Base-by-base conservation (phyloP, 2,888 invertebrate species). In the Eristalinus aeneus region DNA sequence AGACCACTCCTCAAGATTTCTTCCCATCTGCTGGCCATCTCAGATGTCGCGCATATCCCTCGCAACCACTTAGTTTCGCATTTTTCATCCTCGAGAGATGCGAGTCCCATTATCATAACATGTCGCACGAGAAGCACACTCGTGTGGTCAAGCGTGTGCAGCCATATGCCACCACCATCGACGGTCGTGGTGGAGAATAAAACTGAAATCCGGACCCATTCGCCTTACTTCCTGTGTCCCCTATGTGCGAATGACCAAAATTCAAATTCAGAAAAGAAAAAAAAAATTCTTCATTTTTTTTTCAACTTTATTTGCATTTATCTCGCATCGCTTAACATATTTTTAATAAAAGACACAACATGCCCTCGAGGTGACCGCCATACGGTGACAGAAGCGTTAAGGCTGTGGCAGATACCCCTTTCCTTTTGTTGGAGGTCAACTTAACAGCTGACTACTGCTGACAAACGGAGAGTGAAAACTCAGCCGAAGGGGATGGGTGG, bases 321-420 rank as follows among this genome's bases (percentile, higher is more conserved):
- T 60, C n/a, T 23, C 60, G 60, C 60, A 60, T 60, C 60, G 60
- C 60, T 60, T 60, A 60, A 60, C 60, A 27, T 60, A 60, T 60
- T 60, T 60, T 60, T 60, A 60, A 60, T 60, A 60, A 60, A 60
- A 60, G 60, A 60, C 10, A 60, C 23, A 23, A 60, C 23, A 10
- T 9, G 2, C 46, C 5, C 46, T 16, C 16, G 16, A 8, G 8
- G 46, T 5, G n/a, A 58, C 23, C 22, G 60, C 60, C 60, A 60
- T 60, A 23, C 11, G 60, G 60, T 60, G 60, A 5, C 1, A 23
- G 16, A 46, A 9, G 6, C 46, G 16, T 16, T 1, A 46, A 46
- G 46, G 46, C 6, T n/a, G 46, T 1, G 4, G 16, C n/a, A 46
- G 27, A 27, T 27, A 27, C 27, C 16, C 46, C 16, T n/a, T 46